Evolutionary conservation across 2,888 invertebrate species (phyloP), one percentile per base, ranked within the genome.

Genomic region (Agelastica alni): DNA sequence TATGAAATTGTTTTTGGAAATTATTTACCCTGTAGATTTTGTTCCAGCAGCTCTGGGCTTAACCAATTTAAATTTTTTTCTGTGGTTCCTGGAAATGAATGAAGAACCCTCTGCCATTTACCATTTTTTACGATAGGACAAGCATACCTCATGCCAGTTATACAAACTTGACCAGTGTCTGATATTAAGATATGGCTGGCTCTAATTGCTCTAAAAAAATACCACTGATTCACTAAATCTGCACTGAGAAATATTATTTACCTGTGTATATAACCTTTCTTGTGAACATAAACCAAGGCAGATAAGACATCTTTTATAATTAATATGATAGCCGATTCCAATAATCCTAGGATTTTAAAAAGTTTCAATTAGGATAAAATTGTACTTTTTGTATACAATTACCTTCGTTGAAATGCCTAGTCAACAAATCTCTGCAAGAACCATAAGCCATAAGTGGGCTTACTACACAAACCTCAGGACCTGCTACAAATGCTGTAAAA

Each of bases 1-100:
- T n/a, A n/a, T n/a, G n/a, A n/a, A n/a, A n/a, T n/a, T n/a, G n/a
- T n/a, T n/a, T n/a, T n/a, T n/a, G n/a, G n/a, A n/a, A 12, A 20
- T 22, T 18, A 12, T n/a, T 20, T 61, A 73, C 75, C 75, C 67
- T 70, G 68, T 49, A 77, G 59, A 65, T 76, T 76, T 64, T 96
- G 96, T 76, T 91, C 89, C 31, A 96, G 77, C 6, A 96, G 78
- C 75, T 96, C 96, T 0, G 96, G 96, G 68, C 95, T 94, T 9
- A 94, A 81, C 93, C 95, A 96, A 77, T 92, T 91, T 3, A 96
- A 78, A 69, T 89, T 88, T 57, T 83, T 81, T 17, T 82, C 78
- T 52, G 88, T 85, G 2, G 85, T 83, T 0, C 84, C 80, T 0
- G 93, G 91, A 72, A 93, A 87, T 32, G 86, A 85, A 76, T 91